Evolutionary conservation across 2,113 vertebrate species (phyloP).

Genomic region (Sciurus niger): DNA sequence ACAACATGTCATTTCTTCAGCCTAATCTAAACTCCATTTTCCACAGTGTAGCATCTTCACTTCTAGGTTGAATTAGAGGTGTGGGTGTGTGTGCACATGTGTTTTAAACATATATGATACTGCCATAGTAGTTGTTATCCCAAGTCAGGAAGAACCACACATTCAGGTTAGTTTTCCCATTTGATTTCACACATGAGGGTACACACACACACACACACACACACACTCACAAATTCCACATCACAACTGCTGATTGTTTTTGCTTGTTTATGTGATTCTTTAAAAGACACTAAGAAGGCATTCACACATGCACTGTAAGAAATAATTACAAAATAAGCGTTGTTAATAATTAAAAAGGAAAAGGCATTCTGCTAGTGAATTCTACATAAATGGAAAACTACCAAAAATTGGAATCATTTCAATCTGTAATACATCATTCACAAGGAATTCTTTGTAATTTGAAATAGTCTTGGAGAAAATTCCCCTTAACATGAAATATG

Average conservation of each 20-base stretch:
- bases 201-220: background rate
- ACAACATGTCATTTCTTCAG: background rate
- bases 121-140: background rate
- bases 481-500: background rate
- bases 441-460: conserved; percentile 27
- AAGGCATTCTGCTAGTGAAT: background rate
- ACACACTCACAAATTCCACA: background rate
- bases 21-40: conserved; percentile 4
- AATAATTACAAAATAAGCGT: conserved; percentile 16
- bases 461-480: background rate
- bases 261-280: background rate
- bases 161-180: background rate
- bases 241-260: background rate
- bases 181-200: background rate
- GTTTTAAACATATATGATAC: background rate
- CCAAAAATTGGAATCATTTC: conserved; percentile 49
- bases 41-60: conserved; percentile 25
- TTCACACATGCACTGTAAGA: background rate
- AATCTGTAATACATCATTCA: background rate
- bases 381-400: conserved; percentile 59
- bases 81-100: background rate
- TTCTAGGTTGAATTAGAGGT: background rate
- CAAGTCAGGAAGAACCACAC: conserved; percentile 17
- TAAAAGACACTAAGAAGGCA: background rate
- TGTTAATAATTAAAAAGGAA: background rate